Evolutionary conservation across 2,113 vertebrate species (phyloP).

Genomic region (Naja naja): DNA sequence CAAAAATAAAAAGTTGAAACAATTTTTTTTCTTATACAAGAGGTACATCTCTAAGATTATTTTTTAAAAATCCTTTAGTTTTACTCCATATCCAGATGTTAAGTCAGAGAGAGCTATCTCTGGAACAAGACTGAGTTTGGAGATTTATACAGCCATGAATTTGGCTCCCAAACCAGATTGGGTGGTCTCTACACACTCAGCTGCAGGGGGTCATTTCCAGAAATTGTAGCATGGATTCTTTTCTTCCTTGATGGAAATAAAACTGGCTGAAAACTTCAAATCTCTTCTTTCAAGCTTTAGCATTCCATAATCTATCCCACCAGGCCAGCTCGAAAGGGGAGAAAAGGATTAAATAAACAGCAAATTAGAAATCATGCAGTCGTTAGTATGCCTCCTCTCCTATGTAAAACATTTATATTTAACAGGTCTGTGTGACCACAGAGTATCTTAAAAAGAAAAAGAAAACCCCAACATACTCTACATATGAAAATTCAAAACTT

Average conservation of each 20-base stretch:
- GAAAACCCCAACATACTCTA: conserved; percentile 52
- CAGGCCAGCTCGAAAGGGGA: neutral
- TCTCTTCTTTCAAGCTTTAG: conserved; percentile 25
- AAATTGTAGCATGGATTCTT: conserved; percentile 5
- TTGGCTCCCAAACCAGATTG: neutral
- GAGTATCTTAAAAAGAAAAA: conserved; percentile 56
- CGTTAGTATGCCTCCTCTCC: conserved; percentile 43
- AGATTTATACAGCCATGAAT: neutral
- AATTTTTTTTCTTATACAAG: neutral
- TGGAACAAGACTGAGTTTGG: neutral
- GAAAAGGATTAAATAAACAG: conserved; percentile 49
- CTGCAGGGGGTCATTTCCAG: rapidly evolving
- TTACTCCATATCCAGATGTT: neutral
- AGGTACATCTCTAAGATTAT: neutral
- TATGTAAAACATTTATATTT: conserved; percentile 60
- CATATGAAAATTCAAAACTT: conserved; percentile 75
- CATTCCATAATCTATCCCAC: conserved; percentile 30
- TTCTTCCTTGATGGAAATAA: conserved; percentile 5
- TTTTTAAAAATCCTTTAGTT: neutral
- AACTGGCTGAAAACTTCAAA: neutral
- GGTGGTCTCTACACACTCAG: neutral
- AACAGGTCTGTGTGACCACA: conserved; percentile 53
- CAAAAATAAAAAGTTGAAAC: neutral
- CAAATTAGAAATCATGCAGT: conserved; percentile 44
- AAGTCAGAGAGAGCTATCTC: neutral